Evolutionary conservation across 2,113 vertebrate species (phyloP), one percentile per base, ranked within the genome.

Genomic region (Psophia crepitans): DNA sequence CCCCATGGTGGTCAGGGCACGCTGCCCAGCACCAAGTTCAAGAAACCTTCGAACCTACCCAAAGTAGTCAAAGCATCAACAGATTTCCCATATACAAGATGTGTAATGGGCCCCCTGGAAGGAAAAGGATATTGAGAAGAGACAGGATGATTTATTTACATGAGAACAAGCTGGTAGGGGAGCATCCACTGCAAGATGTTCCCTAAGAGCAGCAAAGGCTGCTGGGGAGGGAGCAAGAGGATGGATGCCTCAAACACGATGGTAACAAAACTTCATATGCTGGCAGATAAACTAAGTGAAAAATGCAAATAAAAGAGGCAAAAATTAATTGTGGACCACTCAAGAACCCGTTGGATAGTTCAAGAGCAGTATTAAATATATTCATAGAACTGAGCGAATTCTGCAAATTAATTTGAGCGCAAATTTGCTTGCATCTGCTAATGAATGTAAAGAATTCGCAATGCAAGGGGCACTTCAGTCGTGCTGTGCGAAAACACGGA

Each of bases 381-480:
- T 41, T 63, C 10, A 9, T 5, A 39, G 51, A 76, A 37, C 12
- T 4, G 44, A 77, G 27, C 0, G 4, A 78, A 68, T n/a, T 35
- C 78, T 68, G n/a, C 21, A 73, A 37, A 9, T 6, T 23, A 8
- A 69, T 76, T 83, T 73, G 35, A 9, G 61, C n/a, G n/a, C 14
- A n/a, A 57, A 76, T 57, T 75, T 54, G 1, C 33, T 51, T 23
- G 3, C 21, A 3, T 33, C 43, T 89, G 23, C 43, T 21, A 43
- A 48, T 14, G 27, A 48, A 64, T 5, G n/a, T 7, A 23, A 74
- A 44, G 22, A 70, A 41, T 78, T 83, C 56, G 73, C 30, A 53
- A 33, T 8, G 48, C 2, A 4, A 51, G 33, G 4, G 18, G 6
- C 8, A 2, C 8, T 39, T 32, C 46, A 8, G 44, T 11, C 1